A percentile compares a stretch with the other conserved stretches of the same genome.
phyloP scores from a whole-genome alignment of 1,140 invertebrate species.

The Leptoteleia sp. region DNA sequence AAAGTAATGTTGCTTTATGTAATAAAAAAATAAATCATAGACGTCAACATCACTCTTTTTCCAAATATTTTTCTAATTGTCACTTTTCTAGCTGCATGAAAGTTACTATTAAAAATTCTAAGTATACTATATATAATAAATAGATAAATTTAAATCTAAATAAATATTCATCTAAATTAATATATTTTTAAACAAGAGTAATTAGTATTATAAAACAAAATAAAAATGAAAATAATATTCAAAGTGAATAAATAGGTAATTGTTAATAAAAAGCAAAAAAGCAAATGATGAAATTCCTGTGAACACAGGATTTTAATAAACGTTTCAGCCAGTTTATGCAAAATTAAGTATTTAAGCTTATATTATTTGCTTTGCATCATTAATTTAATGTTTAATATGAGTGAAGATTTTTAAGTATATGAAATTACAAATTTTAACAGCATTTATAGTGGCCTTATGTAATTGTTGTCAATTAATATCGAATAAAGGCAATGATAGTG shows the following conservation, averaged over 20 bases:
- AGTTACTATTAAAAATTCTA: too few species aligned
- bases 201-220: too few species aligned
- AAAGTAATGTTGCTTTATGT: too few species aligned
- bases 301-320: constrained; percentile 77
- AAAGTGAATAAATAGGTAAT: neutral
- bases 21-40: too few species aligned
- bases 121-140: too few species aligned
- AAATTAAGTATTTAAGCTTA: constrained; percentile 43
- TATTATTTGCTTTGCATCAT: constrained; percentile 53
- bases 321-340: constrained; percentile 71
- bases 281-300: constrained; percentile 72
- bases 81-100: too few species aligned
- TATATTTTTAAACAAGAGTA: too few species aligned
- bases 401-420: constrained; percentile 64
- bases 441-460: constrained; percentile 19
- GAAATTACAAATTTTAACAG: constrained; percentile 53
- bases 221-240: neutral
- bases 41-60: too few species aligned
- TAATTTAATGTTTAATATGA: constrained; percentile 55
- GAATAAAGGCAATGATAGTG: constrained; percentile 10
- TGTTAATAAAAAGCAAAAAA: too few species aligned
- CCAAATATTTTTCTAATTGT: too few species aligned
- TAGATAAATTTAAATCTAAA: too few species aligned
- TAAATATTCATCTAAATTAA: too few species aligned
- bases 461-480: constrained; percentile 33